phyloP scores from a whole-genome alignment of 2,797 vertebrate species.

The Myotis planiceps region DNA sequence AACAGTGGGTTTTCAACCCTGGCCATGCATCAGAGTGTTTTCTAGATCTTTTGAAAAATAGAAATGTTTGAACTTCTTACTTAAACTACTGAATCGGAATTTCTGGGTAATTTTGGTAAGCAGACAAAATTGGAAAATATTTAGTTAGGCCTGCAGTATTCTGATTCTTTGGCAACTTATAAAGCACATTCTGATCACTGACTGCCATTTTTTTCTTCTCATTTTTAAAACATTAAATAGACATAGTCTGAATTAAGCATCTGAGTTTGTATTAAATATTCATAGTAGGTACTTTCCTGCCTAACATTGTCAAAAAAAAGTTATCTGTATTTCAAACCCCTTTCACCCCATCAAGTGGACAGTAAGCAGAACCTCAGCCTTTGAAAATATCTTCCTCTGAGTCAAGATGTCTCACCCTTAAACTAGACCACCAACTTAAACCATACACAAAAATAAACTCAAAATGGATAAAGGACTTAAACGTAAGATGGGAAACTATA shows the following conservation, averaged over 20 bases:
- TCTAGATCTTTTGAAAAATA: not conserved
- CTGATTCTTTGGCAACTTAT: not conserved
- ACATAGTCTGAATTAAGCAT: not conserved
- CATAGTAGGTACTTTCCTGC: not conserved
- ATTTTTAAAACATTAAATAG: not conserved
- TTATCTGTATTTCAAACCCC: not conserved
- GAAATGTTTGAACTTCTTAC: not conserved
- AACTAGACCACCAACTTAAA: no score
- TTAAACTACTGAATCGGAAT: not conserved
- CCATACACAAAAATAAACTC: no score
- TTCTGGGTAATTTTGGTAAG: not conserved
- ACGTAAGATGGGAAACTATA: no score
- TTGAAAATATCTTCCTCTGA: not conserved
- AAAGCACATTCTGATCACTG: not conserved
- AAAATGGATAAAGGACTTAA: no score
- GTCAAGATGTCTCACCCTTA: not conserved
- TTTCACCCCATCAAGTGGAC: not conserved
- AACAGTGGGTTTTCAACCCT: not conserved
- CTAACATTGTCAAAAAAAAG: not conserved
- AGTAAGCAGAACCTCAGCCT: not conserved
- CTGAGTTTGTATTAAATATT: not conserved
- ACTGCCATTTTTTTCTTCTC: not conserved
- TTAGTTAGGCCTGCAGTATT: not conserved
- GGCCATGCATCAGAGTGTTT: not conserved
- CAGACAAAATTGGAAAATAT: not conserved